phyloP scores from a whole-genome alignment of 1,140 invertebrate genomes.

The Brachionus koreanus region DNA sequence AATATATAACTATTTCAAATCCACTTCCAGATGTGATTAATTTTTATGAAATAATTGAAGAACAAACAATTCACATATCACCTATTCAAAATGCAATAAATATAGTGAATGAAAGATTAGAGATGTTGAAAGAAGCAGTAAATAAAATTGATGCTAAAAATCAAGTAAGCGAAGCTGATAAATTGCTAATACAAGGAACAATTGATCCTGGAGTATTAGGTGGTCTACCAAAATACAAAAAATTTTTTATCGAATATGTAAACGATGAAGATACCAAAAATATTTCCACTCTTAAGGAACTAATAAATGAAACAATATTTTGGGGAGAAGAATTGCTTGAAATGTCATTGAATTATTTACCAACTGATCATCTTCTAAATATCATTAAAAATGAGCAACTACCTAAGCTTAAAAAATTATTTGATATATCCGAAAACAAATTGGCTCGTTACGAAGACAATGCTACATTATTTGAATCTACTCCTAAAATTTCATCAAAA shows the following conservation, averaged over 20 bases:
- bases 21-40: slow-evolving; percentile 40
- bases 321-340: slow-evolving; percentile 30
- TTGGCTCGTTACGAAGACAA: neutral
- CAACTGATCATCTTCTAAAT: slow-evolving; percentile 13
- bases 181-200: slow-evolving; percentile 29
- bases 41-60: slow-evolving; percentile 1
- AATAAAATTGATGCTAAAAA: neutral
- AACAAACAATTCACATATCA: neutral
- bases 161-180: slow-evolving; percentile 18
- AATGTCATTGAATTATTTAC: neutral
- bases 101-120: slow-evolving; percentile 7
- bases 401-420: slow-evolving; percentile 14
- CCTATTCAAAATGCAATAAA: slow-evolving; percentile 41
- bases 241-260: neutral
- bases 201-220: slow-evolving; percentile 39
- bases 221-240: slow-evolving; percentile 36
- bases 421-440: neutral
- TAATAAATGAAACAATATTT: slow-evolving; percentile 33
- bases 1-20: slow-evolving; percentile 21
- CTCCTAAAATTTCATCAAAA: neutral
- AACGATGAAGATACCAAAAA: neutral
- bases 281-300: neutral
- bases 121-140: neutral
- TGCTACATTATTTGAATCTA: neutral
- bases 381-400: slow-evolving; percentile 31